Base-by-base conservation (phyloP, 2,797 vertebrate genomes). In the Psittacula derbiana region DNA sequence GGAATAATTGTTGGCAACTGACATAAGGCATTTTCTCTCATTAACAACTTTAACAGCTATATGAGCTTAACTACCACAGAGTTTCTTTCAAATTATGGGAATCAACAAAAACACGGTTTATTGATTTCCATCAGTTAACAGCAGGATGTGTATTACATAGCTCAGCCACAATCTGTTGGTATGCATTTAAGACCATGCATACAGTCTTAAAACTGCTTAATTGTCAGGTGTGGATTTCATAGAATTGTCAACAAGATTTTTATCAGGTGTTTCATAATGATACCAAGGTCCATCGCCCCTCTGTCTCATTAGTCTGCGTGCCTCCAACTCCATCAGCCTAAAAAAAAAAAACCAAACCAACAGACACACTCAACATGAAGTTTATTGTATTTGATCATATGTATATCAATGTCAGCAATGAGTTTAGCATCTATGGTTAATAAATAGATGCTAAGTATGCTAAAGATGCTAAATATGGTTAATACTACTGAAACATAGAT, bases 281-380 rank as follows among this genome's bases (percentile, higher is more conserved):
- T 97, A 99, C 99, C 99, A 99, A 16, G 99, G 98, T 12, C 99
- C 99, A 33, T 99, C 99, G 49, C 99, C 99, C 86, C 97, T 98
- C 6, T 94, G 20, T 76, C 98, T 98, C 99, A 99, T 99, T 19
- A 98, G 97, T 43, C 81, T 97, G 70, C 98, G 98, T 36, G 98
- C 99, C 91, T 98, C 98, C 70, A 95, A 9, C 74, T 99, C 95
- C 58, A 96, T 80, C 89, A 98, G 9, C 97, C 99, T 99, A 47
- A 69, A 70, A 66, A 72, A 66, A 72, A 50, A 52, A 75, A 92
- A 1, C 76, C 17, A 65, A 25, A 44, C 7, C 44, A 90, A 85
- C 1, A 30, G 52, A 25, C 21, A 92, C n/a, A 18, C 27, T 62
- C n/a, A 80, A 3, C 6, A 19, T 57, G 31, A 81, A 50, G 11